phyloP scores from a whole-genome alignment of 2,888 invertebrate genomes.

The Erannis defoliaria region DNA sequence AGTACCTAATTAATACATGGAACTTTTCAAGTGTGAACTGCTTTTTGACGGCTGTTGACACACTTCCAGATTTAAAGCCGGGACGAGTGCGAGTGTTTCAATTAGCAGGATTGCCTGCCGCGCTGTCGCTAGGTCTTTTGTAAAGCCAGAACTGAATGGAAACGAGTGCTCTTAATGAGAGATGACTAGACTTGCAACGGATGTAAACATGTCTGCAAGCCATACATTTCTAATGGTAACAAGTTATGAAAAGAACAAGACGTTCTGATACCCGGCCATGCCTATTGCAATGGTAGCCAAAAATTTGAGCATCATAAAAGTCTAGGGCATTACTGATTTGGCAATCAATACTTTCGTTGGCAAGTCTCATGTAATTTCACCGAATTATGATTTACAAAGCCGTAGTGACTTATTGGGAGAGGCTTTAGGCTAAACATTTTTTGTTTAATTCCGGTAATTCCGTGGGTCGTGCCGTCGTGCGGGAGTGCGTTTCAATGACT shows the following conservation, averaged over 20 bases:
- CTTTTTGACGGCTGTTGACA: slow-evolving; percentile 53
- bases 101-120: slow-evolving; percentile 76
- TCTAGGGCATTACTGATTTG: no score
- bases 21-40: not conserved
- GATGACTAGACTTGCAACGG: slow-evolving; percentile 46
- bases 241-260: not conserved
- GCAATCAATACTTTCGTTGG: no score
- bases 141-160: slow-evolving; percentile 48
- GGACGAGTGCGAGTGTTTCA: slow-evolving; percentile 64
- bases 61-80: slow-evolving; percentile 51
- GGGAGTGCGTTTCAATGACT: no score
- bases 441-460: no score
- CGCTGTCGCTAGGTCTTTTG: slow-evolving; percentile 72
- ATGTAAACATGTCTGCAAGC: not conserved
- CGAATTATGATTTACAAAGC: no score
- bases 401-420: no score
- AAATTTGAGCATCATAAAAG: no score
- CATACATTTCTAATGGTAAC: not conserved
- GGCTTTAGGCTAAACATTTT: no score
- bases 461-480: no score
- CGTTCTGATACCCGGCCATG: no score
- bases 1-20: not conserved
- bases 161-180: slow-evolving; percentile 48
- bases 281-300: not conserved
- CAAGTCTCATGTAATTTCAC: no score